These are phyloP conservation scores for Tragelaphus imberbis DNA, from an alignment of 2,113 vertebrate genomes.

Conservation along the genomic window DNA sequence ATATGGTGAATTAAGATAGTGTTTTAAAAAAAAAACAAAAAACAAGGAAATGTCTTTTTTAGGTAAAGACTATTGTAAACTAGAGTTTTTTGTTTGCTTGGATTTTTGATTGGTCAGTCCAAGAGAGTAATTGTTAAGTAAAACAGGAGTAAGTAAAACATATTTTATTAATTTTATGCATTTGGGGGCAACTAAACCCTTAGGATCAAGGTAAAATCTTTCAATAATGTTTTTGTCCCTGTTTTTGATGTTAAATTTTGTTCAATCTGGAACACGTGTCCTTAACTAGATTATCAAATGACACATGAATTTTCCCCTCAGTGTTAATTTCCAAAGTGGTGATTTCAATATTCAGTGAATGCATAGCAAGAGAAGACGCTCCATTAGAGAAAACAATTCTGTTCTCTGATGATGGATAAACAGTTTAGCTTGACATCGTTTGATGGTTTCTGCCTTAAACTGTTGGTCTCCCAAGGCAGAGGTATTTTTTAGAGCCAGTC, in stretches of 20 bases:
- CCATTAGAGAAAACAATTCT: constrained; percentile 56
- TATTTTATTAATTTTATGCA: constrained; percentile 40
- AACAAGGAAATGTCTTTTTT: not conserved
- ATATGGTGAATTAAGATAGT: not conserved
- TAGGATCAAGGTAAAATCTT: constrained; percentile 17
- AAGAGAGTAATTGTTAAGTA: constrained; percentile 23
- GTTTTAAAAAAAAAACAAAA: not conserved
- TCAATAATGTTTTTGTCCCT: constrained; percentile 14
- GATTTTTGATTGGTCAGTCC: not conserved
- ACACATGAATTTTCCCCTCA: not conserved
- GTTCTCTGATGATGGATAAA: constrained; percentile 51
- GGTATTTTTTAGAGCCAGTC: constrained; percentile 60
- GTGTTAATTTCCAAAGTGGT: constrained; percentile 48
- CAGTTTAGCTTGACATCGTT: constrained; percentile 62
- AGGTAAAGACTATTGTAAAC: not conserved
- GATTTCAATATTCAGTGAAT: constrained; percentile 55
- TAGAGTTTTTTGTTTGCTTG: constrained; percentile 3
- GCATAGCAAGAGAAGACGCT: not conserved
- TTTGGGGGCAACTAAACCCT: not conserved
- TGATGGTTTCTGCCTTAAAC: constrained; percentile 59
- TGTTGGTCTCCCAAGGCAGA: constrained; percentile 64
- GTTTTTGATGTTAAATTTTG: constrained; percentile 10
- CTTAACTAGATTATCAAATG: constrained; percentile 42
- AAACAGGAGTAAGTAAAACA: constrained; percentile 27
- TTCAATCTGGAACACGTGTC: constrained; percentile 11